Evolutionary conservation across 2,888 invertebrate species (phyloP).

Genomic region (Tillus elongatus): DNA sequence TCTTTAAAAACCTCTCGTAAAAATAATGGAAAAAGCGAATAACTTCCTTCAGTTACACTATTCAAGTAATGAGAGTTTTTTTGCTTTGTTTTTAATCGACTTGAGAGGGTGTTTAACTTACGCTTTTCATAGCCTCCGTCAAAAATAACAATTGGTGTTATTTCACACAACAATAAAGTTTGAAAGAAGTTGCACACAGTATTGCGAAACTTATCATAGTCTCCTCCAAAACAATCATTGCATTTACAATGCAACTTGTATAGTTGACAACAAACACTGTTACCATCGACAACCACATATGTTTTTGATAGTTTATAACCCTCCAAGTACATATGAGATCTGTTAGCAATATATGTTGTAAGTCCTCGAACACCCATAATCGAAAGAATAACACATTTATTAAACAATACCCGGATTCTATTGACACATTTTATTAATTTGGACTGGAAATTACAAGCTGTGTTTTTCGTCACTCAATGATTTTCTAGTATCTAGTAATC

Average conservation of each 20-base stretch:
- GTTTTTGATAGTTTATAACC: conserved; percentile 56
- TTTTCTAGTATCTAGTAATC: too few species aligned
- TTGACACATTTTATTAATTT: too few species aligned
- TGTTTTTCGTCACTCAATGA: too few species aligned
- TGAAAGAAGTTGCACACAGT: conserved; percentile 59
- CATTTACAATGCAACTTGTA: conserved; percentile 54
- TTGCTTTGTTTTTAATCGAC: conserved; percentile 27
- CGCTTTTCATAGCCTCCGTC: conserved; percentile 58
- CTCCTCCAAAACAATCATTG: conserved; percentile 73
- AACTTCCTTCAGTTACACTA: conserved; percentile 46
- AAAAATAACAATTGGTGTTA: conserved; percentile 64
- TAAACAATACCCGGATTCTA: too few species aligned
- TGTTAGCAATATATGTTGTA: conserved; percentile 65
- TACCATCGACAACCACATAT: conserved; percentile 70
- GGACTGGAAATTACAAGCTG: too few species aligned
- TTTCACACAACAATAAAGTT: conserved; percentile 57
- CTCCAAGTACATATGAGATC: conserved; percentile 56
- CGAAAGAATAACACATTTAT: too few species aligned
- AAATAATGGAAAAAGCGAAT: conserved; percentile 65
- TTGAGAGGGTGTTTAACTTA: conserved; percentile 27
- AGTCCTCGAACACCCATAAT: conserved; percentile 87
- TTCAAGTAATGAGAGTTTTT: conserved; percentile 43
- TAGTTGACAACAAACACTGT: conserved; percentile 62
- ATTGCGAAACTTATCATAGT: conserved; percentile 69
- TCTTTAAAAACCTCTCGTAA: conserved; percentile 66